These are phyloP conservation scores for Urocolius indicus DNA, from an alignment of 2,113 vertebrate genomes.

Conservation along the genomic window DNA sequence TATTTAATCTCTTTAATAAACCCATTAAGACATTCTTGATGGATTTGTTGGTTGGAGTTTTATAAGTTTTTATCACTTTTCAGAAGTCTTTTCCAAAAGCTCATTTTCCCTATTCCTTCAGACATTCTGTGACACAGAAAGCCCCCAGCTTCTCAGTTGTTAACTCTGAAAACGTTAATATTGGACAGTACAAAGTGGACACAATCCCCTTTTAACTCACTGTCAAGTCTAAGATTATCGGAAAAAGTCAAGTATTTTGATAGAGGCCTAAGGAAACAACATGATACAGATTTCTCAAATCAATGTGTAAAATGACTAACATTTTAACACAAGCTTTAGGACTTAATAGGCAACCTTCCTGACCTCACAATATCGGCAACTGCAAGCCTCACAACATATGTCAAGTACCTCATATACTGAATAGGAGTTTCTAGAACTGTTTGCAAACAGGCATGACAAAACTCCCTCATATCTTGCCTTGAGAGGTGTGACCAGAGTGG, in stretches of 20 bases:
- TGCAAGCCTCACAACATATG: neutral
- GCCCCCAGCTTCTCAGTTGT: neutral
- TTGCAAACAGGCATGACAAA: neutral
- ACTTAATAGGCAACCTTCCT: neutral
- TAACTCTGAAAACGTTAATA: neutral
- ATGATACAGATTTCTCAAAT: neutral
- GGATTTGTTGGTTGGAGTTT: neutral
- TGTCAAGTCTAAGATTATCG: neutral
- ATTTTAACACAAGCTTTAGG: neutral
- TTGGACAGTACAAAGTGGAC: neutral
- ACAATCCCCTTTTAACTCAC: neutral
- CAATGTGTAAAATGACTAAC: neutral
- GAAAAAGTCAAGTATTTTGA: neutral
- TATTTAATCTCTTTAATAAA: neutral
- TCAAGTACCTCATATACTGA: neutral
- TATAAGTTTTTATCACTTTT: neutral
- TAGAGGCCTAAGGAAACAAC: neutral
- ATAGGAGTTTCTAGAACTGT: neutral
- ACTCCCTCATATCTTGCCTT: neutral
- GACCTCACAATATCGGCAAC: neutral
- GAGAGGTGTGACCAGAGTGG: neutral
- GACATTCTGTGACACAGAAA: neutral
- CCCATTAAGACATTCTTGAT: neutral
- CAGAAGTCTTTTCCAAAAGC: neutral
- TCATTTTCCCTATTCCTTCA: neutral